Conservation (phyloP, 30 jellyfish, hydroid and myxozoan genomes). For the Chrysaora quinquecirrha region DNA sequence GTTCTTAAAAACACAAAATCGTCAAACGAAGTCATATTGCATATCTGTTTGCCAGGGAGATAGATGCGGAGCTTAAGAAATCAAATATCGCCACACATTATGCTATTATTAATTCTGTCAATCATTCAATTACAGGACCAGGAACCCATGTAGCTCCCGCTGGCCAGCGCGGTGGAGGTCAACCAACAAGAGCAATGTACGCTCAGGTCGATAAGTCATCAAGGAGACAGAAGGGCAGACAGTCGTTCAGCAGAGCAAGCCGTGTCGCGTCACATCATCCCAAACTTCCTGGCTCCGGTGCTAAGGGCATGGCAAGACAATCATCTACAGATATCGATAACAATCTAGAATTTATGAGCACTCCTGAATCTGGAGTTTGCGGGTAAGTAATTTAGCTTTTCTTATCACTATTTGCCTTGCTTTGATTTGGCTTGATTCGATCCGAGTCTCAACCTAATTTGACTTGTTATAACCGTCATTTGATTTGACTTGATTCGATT, state of each 20-base stretch:
- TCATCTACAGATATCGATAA: conserved; percentile 44
- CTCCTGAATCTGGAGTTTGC: conserved; percentile 98
- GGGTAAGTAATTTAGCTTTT: too few species aligned
- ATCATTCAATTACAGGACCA: conserved; percentile 59
- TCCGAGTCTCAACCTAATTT: too few species aligned
- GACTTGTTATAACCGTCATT: too few species aligned
- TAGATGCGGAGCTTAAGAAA: too few species aligned
- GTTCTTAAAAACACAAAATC: too few species aligned
- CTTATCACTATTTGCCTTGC: too few species aligned
- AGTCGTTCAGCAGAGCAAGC: conserved; percentile 81
- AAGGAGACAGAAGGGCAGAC: conserved; percentile 41
- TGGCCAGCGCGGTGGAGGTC: conserved; percentile 7
- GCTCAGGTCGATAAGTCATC: conserved; percentile 26
- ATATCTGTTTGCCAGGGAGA: too few species aligned
- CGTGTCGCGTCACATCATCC: conserved; percentile 81
- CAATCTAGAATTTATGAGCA: conserved; percentile 80
- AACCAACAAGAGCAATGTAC: conserved; percentile 7
- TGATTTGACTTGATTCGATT: too few species aligned
- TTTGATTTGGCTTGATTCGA: too few species aligned
- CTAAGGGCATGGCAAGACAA: conserved; percentile 84
- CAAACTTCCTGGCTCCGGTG: conserved; percentile 86
- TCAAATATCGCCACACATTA: too few species aligned
- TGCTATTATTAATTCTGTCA: too few species aligned
- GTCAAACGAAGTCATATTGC: too few species aligned
- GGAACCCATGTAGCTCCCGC: conserved; percentile 61